phyloP scores from a whole-genome alignment of 2,888 invertebrate genomes.

The Acronicta aceris region DNA sequence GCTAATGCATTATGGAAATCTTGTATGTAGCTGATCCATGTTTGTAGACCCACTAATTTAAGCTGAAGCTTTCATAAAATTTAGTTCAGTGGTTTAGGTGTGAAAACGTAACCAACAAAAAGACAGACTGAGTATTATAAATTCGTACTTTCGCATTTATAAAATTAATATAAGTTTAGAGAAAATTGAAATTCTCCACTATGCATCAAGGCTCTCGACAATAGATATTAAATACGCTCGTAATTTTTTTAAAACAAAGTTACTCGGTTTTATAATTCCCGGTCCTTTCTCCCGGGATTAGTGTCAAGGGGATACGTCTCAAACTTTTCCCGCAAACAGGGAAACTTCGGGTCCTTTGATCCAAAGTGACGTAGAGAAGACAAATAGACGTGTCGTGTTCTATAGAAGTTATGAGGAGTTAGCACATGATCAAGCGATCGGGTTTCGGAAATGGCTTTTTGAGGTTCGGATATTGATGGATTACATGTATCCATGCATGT shows the following conservation, averaged over 20 bases:
- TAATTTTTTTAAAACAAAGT: conserved; percentile 32
- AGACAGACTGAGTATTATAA: too few relatives aligned
- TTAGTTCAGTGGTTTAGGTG: too few relatives aligned
- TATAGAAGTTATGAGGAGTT: conserved; percentile 29
- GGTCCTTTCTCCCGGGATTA: conserved; percentile 49
- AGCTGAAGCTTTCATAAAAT: too few relatives aligned
- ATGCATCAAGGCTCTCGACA: too few relatives aligned
- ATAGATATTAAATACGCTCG: conserved; percentile 4
- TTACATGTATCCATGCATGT: neutral
- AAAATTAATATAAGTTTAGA: neutral
- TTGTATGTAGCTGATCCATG: too few relatives aligned
- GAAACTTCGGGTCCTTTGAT: conserved; percentile 47
- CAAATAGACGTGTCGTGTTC: conserved; percentile 51
- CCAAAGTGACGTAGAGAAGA: conserved; percentile 48
- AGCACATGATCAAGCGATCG: conserved; percentile 44
- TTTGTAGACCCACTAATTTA: too few relatives aligned
- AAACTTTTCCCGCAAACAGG: conserved; percentile 49
- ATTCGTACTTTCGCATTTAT: neutral
- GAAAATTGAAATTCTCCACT: too few relatives aligned
- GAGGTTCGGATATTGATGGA: conserved; percentile 7
- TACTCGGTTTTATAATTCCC: conserved; percentile 50
- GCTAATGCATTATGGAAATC: too few relatives aligned
- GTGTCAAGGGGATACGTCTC: conserved; percentile 47
- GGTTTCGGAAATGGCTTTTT: conserved; percentile 28
- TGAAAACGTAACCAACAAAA: too few relatives aligned